Conservation (phyloP, 1,140 invertebrate species). For the Ceratosolen solmsi region DNA sequence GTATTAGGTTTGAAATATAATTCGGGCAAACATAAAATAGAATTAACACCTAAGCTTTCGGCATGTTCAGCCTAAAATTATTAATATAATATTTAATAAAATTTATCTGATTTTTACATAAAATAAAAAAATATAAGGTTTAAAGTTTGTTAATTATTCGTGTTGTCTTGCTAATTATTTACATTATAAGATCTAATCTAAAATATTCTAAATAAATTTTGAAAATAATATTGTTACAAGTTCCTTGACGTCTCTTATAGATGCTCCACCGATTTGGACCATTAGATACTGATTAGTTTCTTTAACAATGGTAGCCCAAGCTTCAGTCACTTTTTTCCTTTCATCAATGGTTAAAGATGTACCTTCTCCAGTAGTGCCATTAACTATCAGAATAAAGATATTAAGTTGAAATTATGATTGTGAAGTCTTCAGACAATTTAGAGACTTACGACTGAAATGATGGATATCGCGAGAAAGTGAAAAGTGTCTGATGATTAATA, state of each 20-base stretch:
- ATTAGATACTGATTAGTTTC: conserved; percentile 79
- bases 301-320: conserved; percentile 78
- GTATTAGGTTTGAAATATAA: conserved; percentile 83
- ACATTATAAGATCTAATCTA: too few relatives aligned
- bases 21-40: conserved; percentile 84
- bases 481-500: too few relatives aligned
- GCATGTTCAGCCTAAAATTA: conserved; percentile 81
- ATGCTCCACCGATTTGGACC: conserved; percentile 85
- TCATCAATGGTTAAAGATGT: conserved; percentile 80
- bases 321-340: conserved; percentile 80
- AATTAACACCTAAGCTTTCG: conserved; percentile 79
- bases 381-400: conserved; percentile 74
- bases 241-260: conserved; percentile 81
- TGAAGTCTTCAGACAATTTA: too few relatives aligned
- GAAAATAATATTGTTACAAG: conserved; percentile 74
- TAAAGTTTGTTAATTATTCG: too few relatives aligned
- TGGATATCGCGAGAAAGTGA: too few relatives aligned
- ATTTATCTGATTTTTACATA: neutral
- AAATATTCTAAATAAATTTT: neutral
- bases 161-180: too few relatives aligned
- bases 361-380: conserved; percentile 87
- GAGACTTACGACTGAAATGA: too few relatives aligned
- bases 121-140: too few relatives aligned
- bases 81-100: neutral
- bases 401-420: too few relatives aligned